Percentiles rank a stretch among this genome's conserved stretches.
These are phyloP conservation scores for Julus scanicus DNA, from an alignment of 2,888 invertebrate species.

Conservation along the genomic window DNA sequence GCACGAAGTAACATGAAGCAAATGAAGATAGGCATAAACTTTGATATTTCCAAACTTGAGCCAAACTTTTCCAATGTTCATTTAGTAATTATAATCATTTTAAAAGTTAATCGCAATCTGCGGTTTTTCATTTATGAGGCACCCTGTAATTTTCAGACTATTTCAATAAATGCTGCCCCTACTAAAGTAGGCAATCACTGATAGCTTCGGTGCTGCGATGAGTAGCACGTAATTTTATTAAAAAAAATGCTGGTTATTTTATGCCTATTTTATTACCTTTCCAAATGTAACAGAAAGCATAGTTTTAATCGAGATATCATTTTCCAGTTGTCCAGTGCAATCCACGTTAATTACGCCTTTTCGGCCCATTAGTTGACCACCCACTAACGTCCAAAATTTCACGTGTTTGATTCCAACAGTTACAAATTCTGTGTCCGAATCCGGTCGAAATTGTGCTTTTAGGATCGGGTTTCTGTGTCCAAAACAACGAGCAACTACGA, in stretches of 20 bases:
- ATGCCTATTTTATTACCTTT: conserved; percentile 10
- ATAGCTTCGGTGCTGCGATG: background rate
- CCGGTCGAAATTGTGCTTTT: conserved; percentile 62
- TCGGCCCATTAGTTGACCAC: conserved; percentile 60
- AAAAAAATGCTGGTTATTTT: background rate
- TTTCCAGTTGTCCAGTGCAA: conserved; percentile 31
- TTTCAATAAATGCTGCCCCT: background rate
- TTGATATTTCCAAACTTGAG: too few relatives aligned
- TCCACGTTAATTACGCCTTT: conserved; percentile 52
- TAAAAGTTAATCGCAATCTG: too few relatives aligned
- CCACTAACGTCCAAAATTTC: conserved; percentile 68
- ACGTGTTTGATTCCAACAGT: conserved; percentile 68
- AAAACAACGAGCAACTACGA: background rate
- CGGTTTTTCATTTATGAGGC: too few relatives aligned
- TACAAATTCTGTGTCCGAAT: conserved; percentile 65
- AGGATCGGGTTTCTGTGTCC: conserved; percentile 50
- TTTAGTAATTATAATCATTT: too few relatives aligned
- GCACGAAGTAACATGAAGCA: too few relatives aligned
- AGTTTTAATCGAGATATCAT: conserved; percentile 51
- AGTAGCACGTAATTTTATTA: too few relatives aligned
- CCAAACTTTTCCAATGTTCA: too few relatives aligned
- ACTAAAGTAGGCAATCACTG: background rate
- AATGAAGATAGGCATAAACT: too few relatives aligned
- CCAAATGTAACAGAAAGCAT: conserved; percentile 57
- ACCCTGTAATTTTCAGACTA: background rate